Evolutionary conservation across 2,888 invertebrate species (phyloP), one percentile per base, ranked within the genome.

Genomic region (Brenthis hecate): DNA sequence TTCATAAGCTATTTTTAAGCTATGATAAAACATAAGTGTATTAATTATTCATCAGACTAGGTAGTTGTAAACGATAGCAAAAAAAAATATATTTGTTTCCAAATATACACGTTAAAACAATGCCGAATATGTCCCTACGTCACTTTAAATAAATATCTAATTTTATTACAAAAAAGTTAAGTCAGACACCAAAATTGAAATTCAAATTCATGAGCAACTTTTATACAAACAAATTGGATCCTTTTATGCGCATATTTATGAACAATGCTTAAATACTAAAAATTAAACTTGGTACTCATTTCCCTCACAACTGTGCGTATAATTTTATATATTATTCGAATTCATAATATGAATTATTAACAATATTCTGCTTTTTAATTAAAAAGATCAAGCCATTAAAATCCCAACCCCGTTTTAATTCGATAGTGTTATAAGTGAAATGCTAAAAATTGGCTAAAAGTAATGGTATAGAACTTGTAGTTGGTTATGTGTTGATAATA

Each of bases 231-330:
- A 72, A 72, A 70, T 73, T 65, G 53, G 70, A 63, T 81, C 82
- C 90, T 85, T 85, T 91, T 91, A 91, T 91, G 91, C 88, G 89
- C 92, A 92, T 92, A 91, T 87, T 88, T 87, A 87, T 85, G 81
- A 76, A 79, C 79, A 70, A 73, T 75, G 76, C 72, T 77, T 74
- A 75, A 78, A 77, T 73, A 64, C 71, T 65, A 73, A 72, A 78
- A 76, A 78, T 75, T 19, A 19, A 54, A 60, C 47, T 66, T 61
- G 14, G 47, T 50, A 61, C 76, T 48, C 54, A 43, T 58, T 54
- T 66, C 14, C 13, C 13, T 16, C 14, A 23, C 53, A 56, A 58
- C 5, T 50, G 2, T 48, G 13, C 28, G 60, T 60, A 16, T 28
- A 60, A 28, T 50, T 19, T 19, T 19, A 19, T 19, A 19, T 19